phyloP scores from a whole-genome alignment of 1,140 invertebrate genomes.

The Archegozetes longisetosus region DNA sequence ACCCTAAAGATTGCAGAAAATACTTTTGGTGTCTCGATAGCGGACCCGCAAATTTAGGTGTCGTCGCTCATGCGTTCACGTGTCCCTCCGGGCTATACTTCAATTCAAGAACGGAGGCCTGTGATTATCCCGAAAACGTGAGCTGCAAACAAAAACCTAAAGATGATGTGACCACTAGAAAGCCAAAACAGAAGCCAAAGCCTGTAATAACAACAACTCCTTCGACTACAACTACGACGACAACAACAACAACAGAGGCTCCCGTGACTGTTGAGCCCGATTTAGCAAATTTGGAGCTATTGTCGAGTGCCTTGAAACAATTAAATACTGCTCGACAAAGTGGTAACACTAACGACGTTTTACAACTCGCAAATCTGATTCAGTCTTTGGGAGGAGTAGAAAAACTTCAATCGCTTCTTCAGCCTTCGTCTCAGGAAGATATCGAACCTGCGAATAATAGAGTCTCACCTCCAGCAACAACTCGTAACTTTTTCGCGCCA shows the following conservation, averaged over 20 bases:
- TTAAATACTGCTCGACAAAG: slow-evolving; percentile 4
- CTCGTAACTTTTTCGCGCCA: slow-evolving; percentile 8
- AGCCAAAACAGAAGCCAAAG: slow-evolving; percentile 12
- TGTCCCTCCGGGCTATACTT: slow-evolving; percentile 79
- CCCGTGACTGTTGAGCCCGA: slow-evolving; percentile 2
- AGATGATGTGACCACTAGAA: slow-evolving; percentile 9
- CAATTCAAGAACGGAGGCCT: slow-evolving; percentile 76
- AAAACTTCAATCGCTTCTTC: slow-evolving; percentile 19
- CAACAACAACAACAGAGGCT: slow-evolving; percentile 12
- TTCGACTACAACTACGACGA: slow-evolving; percentile 17
- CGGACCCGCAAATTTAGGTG: slow-evolving; percentile 63
- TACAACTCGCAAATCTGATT: slow-evolving; percentile 22
- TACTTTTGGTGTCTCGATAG: slow-evolving; percentile 88
- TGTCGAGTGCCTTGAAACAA: slow-evolving; percentile 7
- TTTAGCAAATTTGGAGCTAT: slow-evolving; percentile 6
- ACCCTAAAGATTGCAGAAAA: slow-evolving; percentile 80
- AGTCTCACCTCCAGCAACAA: not conserved
- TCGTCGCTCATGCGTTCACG: slow-evolving; percentile 75
- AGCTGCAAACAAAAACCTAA: slow-evolving; percentile 38
- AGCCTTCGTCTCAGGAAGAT: not conserved
- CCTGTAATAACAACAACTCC: slow-evolving; percentile 18
- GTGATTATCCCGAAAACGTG: slow-evolving; percentile 76
- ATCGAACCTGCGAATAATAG: not conserved
- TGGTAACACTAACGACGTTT: slow-evolving; percentile 17
- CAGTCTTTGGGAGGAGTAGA: slow-evolving; percentile 24